These are phyloP conservation scores for Ormyrus thymus DNA, from an alignment of 2,888 invertebrate species.

Conservation along the genomic window DNA sequence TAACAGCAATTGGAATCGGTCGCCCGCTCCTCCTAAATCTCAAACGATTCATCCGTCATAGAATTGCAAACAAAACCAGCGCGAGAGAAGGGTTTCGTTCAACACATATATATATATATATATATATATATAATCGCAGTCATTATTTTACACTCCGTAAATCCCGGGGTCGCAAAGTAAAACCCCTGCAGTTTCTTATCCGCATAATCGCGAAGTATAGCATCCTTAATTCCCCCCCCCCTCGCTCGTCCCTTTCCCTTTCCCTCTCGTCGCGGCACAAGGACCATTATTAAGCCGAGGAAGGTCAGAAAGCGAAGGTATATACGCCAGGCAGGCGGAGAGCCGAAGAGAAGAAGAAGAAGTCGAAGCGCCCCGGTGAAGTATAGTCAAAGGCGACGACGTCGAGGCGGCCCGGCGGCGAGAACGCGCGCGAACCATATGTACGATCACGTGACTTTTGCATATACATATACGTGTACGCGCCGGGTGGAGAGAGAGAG, in stretches of 20 bases:
- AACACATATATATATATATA: too few species aligned
- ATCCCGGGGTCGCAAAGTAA: not conserved
- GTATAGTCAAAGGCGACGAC: conserved; percentile 20
- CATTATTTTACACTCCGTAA: not conserved
- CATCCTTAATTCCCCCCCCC: conserved; percentile 12
- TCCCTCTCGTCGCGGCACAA: conserved; percentile 15
- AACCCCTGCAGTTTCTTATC: not conserved
- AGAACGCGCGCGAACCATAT: conserved; percentile 37
- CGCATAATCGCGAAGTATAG: conserved; percentile 7
- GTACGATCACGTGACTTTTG: conserved; percentile 46
- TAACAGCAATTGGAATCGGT: too few species aligned
- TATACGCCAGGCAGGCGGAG: conserved; percentile 6
- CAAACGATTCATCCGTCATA: too few species aligned
- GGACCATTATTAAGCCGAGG: conserved; percentile 40
- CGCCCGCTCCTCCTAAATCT: too few species aligned
- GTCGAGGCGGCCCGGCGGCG: conserved; percentile 50
- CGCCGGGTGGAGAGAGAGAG: not conserved
- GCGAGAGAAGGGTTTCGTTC: too few species aligned
- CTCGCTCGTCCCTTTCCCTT: conserved; percentile 1
- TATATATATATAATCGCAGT: too few species aligned
- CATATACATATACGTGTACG: not conserved
- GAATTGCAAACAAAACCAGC: too few species aligned
- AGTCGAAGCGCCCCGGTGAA: not conserved
- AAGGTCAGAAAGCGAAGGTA: conserved; percentile 49
- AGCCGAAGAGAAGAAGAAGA: conserved; percentile 32